A percentile compares a stretch with the other conserved stretches of the same genome.
Evolutionary conservation across 2,113 vertebrate genomes (phyloP).

Genomic region (Rhea americana): DNA sequence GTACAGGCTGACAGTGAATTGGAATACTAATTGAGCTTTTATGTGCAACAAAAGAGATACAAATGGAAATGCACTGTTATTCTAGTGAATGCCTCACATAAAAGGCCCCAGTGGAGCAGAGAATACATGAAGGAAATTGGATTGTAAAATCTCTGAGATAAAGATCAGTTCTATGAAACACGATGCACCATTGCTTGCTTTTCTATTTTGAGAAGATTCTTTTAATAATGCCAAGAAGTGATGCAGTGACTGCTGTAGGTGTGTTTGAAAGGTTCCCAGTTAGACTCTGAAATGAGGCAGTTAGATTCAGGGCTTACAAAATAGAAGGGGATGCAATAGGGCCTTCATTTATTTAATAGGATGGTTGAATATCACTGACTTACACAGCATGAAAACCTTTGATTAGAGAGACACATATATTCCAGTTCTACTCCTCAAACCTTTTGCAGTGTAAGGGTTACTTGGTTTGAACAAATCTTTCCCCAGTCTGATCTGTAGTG

Average conservation of each 20-base stretch:
- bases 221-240: constrained; percentile 57
- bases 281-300: constrained; percentile 30
- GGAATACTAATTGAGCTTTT: constrained; percentile 73
- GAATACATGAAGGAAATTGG: constrained; percentile 43
- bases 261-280: background rate
- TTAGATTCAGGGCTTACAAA: constrained; percentile 5
- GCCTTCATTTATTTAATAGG: constrained; percentile 23
- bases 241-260: constrained; percentile 20
- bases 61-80: constrained; percentile 41
- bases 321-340: background rate
- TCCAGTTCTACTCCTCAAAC: background rate
- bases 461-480: background rate
- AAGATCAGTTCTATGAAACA: constrained; percentile 59
- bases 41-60: constrained; percentile 59
- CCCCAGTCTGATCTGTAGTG: background rate
- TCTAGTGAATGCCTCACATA: constrained; percentile 31
- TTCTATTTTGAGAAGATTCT: constrained; percentile 54
- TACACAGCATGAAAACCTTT: constrained; percentile 6
- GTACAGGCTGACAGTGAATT: constrained; percentile 45
- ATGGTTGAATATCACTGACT: background rate
- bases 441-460: background rate
- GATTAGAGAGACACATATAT: background rate
- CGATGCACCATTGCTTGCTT: constrained; percentile 50
- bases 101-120: constrained; percentile 43
- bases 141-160: constrained; percentile 59